These are phyloP conservation scores for Centrocercus urophasianus DNA, from an alignment of 2,113 vertebrate species.

Conservation along the genomic window DNA sequence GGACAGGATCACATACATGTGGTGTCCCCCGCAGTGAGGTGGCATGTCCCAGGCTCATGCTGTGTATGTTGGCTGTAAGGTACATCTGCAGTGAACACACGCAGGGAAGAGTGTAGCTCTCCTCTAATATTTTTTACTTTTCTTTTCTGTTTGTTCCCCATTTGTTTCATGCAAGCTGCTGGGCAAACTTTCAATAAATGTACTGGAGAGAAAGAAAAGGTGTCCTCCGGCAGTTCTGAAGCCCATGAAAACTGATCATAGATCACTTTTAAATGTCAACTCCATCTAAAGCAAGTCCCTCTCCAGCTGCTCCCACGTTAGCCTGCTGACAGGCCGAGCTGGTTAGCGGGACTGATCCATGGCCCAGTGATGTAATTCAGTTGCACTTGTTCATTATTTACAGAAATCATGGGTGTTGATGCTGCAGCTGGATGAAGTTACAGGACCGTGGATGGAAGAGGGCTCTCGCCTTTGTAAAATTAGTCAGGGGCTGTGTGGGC, in stretches of 20 bases:
- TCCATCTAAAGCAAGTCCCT: not conserved
- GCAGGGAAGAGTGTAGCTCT: accelerated
- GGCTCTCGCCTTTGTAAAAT: not conserved
- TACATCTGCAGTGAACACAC: not conserved
- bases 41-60: not conserved
- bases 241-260: not conserved
- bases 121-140: not conserved
- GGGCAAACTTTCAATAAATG: not conserved
- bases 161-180: not conserved
- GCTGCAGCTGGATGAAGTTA: slow-evolving; percentile 18
- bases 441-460: not conserved
- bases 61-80: accelerated
- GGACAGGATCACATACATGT: accelerated
- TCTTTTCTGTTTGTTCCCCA: not conserved
- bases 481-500: not conserved
- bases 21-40: too few relatives aligned
- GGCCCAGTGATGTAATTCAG: not conserved
- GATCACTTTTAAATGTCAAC: not conserved
- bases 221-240: not conserved
- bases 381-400: slow-evolving; percentile 1
- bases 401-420: not conserved
- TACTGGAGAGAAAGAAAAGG: not conserved
- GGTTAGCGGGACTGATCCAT: slow-evolving; percentile 5
- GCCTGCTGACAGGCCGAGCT: not conserved
- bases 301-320: not conserved